phyloP scores from a whole-genome alignment of 2,797 vertebrate species.

The Merluccius polli region DNA sequence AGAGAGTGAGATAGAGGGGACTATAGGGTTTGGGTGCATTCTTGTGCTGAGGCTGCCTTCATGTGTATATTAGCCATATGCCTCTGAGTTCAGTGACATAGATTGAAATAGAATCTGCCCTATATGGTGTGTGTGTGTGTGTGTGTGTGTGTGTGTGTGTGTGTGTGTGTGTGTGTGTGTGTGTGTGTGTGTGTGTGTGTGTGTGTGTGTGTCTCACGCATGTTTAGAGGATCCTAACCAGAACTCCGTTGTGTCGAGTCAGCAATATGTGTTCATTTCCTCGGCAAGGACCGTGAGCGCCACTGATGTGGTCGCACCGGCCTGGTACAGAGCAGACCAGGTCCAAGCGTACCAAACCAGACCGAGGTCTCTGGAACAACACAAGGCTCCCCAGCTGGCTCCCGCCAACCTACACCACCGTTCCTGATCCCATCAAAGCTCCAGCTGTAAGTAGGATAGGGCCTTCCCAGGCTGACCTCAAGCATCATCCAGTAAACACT shows the following conservation, averaged over 20 bases:
- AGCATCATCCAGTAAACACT: constrained; percentile 54
- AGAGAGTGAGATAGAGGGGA: constrained; percentile 29
- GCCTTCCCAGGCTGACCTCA: constrained; percentile 57
- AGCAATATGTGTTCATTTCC: constrained; percentile 65
- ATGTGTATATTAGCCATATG: constrained; percentile 25
- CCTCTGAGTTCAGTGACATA: constrained; percentile 5
- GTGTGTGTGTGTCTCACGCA: constrained; percentile 9
- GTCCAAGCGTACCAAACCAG: constrained; percentile 45
- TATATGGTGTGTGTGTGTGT: constrained; percentile 12
- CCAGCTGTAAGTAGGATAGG: constrained; percentile 47
- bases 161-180: constrained; percentile 36
- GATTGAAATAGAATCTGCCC: constrained; percentile 3
- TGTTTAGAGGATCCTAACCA: constrained; percentile 49
- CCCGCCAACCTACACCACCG: constrained; percentile 38
- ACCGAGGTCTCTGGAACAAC: constrained; percentile 46
- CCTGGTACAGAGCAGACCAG: constrained; percentile 44
- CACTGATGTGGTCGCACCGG: constrained; percentile 71
- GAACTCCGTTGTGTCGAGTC: constrained; percentile 69
- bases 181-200: constrained; percentile 23
- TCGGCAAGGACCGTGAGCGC: constrained; percentile 29
- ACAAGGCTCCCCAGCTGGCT: constrained; percentile 53
- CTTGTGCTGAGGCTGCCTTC: constrained; percentile 19
- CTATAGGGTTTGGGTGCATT: constrained; percentile 28
- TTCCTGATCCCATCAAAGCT: constrained; percentile 48
- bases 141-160: constrained; percentile 32